phyloP scores from a whole-genome alignment of 2,888 invertebrate species.

The Lottia scabra region DNA sequence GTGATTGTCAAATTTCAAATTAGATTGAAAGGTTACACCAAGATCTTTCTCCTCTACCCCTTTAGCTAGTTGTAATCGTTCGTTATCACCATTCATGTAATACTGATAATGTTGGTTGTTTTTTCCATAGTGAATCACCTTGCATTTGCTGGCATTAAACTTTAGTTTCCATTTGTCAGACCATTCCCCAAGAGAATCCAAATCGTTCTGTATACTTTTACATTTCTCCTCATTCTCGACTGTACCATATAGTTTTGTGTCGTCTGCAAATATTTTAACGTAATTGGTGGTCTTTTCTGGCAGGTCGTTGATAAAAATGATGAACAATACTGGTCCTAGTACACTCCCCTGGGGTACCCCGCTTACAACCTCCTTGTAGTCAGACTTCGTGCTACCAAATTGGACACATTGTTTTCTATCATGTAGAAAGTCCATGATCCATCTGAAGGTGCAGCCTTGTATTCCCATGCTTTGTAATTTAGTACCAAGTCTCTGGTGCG shows the following conservation, averaged over 20 bases:
- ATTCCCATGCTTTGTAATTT: slow-evolving; percentile 10
- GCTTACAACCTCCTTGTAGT: no score
- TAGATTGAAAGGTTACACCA: not conserved
- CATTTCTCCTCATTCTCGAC: no score
- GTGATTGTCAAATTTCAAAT: not conserved
- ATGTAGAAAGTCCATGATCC: no score
- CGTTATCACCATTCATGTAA: no score
- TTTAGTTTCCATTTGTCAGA: slow-evolving; percentile 19
- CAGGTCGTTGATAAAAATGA: slow-evolving; percentile 29
- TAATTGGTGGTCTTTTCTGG: slow-evolving; percentile 11
- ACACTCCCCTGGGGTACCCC: slow-evolving; percentile 15
- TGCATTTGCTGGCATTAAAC: slow-evolving; percentile 24
- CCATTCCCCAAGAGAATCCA: slow-evolving; percentile 17
- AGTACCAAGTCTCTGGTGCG: slow-evolving; percentile 4
- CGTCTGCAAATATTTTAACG: slow-evolving; percentile 22
- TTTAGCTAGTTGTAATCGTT: no score
- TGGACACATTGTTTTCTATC: no score
- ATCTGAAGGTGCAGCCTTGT: no score
- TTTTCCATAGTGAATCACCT: slow-evolving; percentile 11
- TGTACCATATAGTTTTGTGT: slow-evolving; percentile 18
- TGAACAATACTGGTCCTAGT: slow-evolving; percentile 25
- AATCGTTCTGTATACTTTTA: slow-evolving; percentile 12
- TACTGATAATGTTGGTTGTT: no score
- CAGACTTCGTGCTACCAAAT: no score
- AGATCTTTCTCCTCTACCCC: not conserved